phyloP scores from a whole-genome alignment of 1,140 invertebrate species.

The Hydropsyche tenuis region DNA sequence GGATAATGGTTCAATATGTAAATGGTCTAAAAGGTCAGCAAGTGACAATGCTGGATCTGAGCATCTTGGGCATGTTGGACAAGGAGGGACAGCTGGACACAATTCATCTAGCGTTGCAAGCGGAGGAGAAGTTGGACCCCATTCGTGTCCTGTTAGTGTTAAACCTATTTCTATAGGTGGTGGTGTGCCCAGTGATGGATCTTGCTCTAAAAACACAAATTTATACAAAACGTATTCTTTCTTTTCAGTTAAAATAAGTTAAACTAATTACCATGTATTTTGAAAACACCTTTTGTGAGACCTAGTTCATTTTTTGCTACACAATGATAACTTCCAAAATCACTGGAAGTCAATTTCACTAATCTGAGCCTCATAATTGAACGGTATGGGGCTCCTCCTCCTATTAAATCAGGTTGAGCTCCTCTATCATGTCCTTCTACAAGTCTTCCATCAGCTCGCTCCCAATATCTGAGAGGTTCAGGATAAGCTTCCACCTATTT shows the following conservation, averaged over 20 bases:
- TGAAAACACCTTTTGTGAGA: conserved; percentile 47
- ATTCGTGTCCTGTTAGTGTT: conserved; percentile 26
- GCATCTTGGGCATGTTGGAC: conserved; percentile 69
- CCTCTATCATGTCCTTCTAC: conserved; percentile 71
- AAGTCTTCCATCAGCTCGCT: conserved; percentile 76
- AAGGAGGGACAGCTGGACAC: conserved; percentile 53
- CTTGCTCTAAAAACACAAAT: conserved; percentile 55
- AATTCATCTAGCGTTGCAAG: conserved; percentile 43
- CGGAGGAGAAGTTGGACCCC: conserved; percentile 39
- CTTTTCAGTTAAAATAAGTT: not conserved
- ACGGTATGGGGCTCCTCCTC: conserved; percentile 54
- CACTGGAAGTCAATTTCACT: conserved; percentile 67
- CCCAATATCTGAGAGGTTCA: conserved; percentile 85
- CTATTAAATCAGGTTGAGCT: conserved; percentile 61
- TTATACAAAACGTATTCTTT: not conserved
- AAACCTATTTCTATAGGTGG: conserved; percentile 51
- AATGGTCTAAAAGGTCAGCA: conserved; percentile 62
- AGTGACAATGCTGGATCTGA: conserved; percentile 66
- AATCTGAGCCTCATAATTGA: conserved; percentile 80
- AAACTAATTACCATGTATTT: conserved; percentile 38
- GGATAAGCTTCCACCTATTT: conserved; percentile 83
- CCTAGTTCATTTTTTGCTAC: conserved; percentile 80
- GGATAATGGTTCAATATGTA: conserved; percentile 66
- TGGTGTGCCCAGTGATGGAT: conserved; percentile 58
- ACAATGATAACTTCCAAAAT: conserved; percentile 80